These are phyloP conservation scores for roundworm (Caenorhabditis elegans) DNA, from an alignment of 1,140 invertebrate species.

Conservation along the genomic window DNA sequence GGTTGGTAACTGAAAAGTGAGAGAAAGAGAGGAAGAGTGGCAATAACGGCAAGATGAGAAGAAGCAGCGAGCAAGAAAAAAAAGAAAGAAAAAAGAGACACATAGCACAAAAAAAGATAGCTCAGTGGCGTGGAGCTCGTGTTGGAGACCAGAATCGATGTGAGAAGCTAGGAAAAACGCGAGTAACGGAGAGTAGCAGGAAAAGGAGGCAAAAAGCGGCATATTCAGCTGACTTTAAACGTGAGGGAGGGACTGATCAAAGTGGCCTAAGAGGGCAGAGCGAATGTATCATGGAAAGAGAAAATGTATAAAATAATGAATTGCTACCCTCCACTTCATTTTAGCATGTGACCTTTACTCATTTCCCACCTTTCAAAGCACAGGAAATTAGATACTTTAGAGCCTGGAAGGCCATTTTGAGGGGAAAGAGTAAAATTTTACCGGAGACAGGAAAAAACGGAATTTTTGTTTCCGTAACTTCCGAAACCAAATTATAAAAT, in stretches of 20 bases:
- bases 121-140: background rate
- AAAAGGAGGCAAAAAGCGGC: background rate
- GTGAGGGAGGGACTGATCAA: background rate
- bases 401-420: background rate
- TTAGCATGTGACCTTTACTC: background rate
- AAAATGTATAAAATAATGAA: too few species aligned
- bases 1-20: background rate
- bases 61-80: background rate
- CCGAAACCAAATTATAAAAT: background rate
- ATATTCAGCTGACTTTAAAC: background rate
- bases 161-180: background rate
- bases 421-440: background rate
- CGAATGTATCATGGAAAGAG: too few species aligned
- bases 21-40: background rate
- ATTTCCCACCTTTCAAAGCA: background rate
- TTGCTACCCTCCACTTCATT: background rate
- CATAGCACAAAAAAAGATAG: conserved; percentile 22
- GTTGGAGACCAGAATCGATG: conserved; percentile 12
- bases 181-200: conserved; percentile 1
- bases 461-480: background rate
- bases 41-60: background rate
- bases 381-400: background rate
- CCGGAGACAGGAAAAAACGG: background rate
- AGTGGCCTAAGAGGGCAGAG: background rate
- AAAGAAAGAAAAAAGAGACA: conserved; percentile 24